Conservation (phyloP, 2,797 vertebrate species). For the Sternarchorhynchus goeldii region DNA sequence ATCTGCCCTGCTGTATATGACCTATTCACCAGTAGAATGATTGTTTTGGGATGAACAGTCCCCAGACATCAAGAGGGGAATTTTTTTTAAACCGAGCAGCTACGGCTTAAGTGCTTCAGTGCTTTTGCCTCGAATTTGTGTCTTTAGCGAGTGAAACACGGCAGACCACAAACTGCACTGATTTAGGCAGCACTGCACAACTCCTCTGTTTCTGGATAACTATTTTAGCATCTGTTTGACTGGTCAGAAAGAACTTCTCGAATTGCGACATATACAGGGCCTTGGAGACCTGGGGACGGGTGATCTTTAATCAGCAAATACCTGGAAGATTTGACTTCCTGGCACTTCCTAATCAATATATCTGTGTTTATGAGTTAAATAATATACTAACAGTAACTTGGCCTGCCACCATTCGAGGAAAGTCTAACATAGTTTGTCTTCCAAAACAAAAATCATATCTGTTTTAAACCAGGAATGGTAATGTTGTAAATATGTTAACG, state of each 20-base stretch:
- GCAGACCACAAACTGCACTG: background rate
- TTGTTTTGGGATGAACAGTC: too few species aligned
- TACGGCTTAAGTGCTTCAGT: background rate
- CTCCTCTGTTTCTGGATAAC: background rate
- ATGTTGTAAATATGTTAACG: conserved; percentile 9
- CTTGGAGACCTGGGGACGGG: background rate
- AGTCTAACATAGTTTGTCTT: conserved; percentile 26
- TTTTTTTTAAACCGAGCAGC: too few species aligned
- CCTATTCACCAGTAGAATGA: background rate
- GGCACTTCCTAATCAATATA: conserved; percentile 8
- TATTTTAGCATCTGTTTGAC: conserved; percentile 2
- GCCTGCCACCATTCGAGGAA: conserved; percentile 8
- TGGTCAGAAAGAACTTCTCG: background rate
- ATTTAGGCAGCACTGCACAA: background rate
- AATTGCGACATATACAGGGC: background rate
- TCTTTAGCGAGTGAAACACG: background rate
- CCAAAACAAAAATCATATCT: conserved; percentile 15
- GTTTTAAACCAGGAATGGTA: conserved; percentile 26
- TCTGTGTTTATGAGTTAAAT: conserved; percentile 33
- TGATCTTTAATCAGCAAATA: background rate
- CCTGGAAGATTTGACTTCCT: background rate
- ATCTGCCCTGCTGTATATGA: background rate
- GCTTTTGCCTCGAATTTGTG: background rate
- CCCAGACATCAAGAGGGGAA: too few species aligned
- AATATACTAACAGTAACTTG: conserved; percentile 35